Percentiles rank a stretch among this genome's conserved stretches.
Conservation (phyloP, 2,888 invertebrate genomes). For the Magallana nippona region DNA sequence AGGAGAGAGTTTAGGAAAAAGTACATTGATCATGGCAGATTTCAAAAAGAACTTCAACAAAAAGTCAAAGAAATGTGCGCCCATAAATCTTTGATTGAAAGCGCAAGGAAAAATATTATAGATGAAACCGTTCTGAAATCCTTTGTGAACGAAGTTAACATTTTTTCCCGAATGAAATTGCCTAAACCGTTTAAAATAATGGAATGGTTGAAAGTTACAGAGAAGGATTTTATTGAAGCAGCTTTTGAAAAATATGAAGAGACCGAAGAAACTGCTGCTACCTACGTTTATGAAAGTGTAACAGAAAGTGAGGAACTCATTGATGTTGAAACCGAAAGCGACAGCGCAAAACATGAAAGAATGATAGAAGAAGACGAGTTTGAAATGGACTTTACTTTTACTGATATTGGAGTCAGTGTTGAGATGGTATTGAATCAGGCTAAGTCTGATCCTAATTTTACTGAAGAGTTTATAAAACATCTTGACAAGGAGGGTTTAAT, state of each 20-base stretch:
- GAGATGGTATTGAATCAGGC: not conserved
- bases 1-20: not conserved
- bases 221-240: not conserved
- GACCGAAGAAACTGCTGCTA: not conserved
- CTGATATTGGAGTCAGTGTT: slow-evolving; percentile 6
- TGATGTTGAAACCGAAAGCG: slow-evolving; percentile 21
- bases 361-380: slow-evolving; percentile 39
- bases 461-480: slow-evolving; percentile 25
- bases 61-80: not conserved
- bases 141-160: not conserved
- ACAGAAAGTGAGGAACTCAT: not conserved
- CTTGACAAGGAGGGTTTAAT: slow-evolving; percentile 21
- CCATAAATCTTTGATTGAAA: not conserved
- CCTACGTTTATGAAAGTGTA: not conserved
- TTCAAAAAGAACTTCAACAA: not conserved
- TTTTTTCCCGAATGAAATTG: not conserved
- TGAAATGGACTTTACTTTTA: not conserved
- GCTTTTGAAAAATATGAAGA: slow-evolving; percentile 23
- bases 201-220: slow-evolving; percentile 23
- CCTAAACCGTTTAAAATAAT: not conserved
- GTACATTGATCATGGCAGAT: not conserved
- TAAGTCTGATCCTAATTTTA: not conserved
- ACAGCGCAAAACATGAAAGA: not conserved
- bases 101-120: not conserved
- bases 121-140: not conserved